Evolutionary conservation across 2,113 vertebrate species (phyloP), one percentile per base, ranked within the genome.

Genomic region (Pangasianodon hypophthalmus): DNA sequence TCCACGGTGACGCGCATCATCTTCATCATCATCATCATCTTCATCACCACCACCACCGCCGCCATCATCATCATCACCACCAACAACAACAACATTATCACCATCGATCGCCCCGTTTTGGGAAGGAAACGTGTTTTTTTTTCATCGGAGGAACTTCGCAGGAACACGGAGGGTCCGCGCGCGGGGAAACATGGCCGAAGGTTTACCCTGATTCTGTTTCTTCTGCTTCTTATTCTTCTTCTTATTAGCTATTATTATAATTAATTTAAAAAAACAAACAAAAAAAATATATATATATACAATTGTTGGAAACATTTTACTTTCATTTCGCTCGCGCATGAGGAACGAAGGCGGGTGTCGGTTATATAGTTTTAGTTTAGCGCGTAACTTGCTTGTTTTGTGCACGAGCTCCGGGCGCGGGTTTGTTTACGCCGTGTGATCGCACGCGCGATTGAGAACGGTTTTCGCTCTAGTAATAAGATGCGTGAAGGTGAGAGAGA

Each of bases 151-250:
- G 96, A 97, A 97, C 96, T 97, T 97, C 96, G 97, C 96, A 97
- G 96, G 86, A 87, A 79, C 73, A 79, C 97, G 95, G 96, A 97
- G 97, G 97, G 97, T 98, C 97, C 95, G 96, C 96, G 96, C 95
- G 96, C 96, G 96, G 97, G 97, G 97, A 97, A 98, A 99, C 98
- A 99, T 99, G 98, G 98, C 98, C 98, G 98, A 99, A 99, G 98
- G 98, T 99, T 87, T 97, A 97, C 94, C 93, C 92, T 93, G 89
- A 92, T 96, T 97, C 96, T 96, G 93, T 93, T 91, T 41, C 46
- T 92, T 95, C 94, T 94, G 62, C 96, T 94, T 95, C 92, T 93
- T 93, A 96, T 97, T 96, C 96, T 93, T 93, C 96, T 97, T 96
- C 96, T 95, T 93, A 93, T 90, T 56, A 87, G 37, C 92, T 95